Percentiles rank a stretch among this genome's conserved stretches.
Evolutionary conservation across 2,797 vertebrate species (phyloP).

Genomic region (Lutjanus argentimaculatus): DNA sequence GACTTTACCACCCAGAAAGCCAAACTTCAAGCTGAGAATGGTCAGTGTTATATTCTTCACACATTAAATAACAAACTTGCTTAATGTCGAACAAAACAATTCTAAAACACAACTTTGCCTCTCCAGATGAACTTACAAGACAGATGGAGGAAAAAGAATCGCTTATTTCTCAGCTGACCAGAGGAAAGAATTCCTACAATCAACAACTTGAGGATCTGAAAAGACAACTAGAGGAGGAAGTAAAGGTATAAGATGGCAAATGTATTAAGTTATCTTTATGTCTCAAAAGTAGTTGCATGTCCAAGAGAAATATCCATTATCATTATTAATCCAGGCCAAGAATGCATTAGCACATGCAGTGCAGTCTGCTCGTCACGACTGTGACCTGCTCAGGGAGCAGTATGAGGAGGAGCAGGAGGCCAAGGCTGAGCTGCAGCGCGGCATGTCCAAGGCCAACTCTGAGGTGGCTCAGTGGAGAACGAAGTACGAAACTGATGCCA

Average conservation of each 20-base stretch:
- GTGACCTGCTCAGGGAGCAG: slow-evolving; percentile 88
- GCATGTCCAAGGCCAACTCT: slow-evolving; percentile 90
- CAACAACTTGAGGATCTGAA: slow-evolving; percentile 91
- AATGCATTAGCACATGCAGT: slow-evolving; percentile 89
- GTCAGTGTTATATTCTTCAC: slow-evolving; percentile 46
- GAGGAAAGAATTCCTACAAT: slow-evolving; percentile 88
- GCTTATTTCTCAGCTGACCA: slow-evolving; percentile 87
- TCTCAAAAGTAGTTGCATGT: neutral
- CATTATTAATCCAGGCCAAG: slow-evolving; percentile 84
- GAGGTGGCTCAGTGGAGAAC: slow-evolving; percentile 93
- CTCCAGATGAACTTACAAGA: slow-evolving; percentile 85
- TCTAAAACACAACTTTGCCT: slow-evolving; percentile 8
- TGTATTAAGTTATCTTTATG: too few relatives aligned
- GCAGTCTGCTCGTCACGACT: slow-evolving; percentile 85
- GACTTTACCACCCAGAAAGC: slow-evolving; percentile 88
- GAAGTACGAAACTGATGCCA: slow-evolving; percentile 92
- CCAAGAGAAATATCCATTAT: neutral
- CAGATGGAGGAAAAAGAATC: slow-evolving; percentile 90
- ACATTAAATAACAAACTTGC: neutral
- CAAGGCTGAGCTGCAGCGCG: slow-evolving; percentile 89
- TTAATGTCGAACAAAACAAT: neutral
- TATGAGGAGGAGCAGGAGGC: slow-evolving; percentile 91
- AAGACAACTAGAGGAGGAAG: slow-evolving; percentile 90
- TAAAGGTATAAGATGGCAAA: slow-evolving; percentile 77
- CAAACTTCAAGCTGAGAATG: slow-evolving; percentile 91